phyloP scores from a whole-genome alignment of 2,797 vertebrate genomes.

The Dromococcyx pavoninus region DNA sequence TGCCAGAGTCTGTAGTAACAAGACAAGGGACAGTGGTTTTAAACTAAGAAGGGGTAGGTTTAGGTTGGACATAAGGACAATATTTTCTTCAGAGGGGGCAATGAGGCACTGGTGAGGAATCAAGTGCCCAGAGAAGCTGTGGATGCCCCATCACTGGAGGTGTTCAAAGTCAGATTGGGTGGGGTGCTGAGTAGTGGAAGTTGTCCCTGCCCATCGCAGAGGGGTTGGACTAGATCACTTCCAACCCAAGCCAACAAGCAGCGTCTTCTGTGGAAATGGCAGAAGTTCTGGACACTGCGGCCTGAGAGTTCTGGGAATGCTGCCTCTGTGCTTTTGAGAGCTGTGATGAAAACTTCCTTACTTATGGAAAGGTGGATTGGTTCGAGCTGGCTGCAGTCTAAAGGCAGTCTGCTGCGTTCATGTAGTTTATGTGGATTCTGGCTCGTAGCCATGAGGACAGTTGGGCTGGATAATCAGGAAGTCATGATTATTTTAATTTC shows the following conservation, averaged over 20 bases:
- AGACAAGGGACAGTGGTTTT: fast-evolving
- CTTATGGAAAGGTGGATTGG: neutral
- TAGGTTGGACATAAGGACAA: neutral
- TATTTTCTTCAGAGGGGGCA: fast-evolving
- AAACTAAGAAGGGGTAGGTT: neutral
- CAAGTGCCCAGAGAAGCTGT: neutral
- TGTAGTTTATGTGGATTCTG: neutral
- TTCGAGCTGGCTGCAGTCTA: neutral
- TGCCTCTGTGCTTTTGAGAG: neutral
- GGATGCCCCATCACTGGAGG: fast-evolving
- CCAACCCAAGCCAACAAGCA: neutral
- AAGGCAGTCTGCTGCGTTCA: neutral
- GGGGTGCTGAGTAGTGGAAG: neutral
- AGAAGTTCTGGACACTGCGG: neutral
- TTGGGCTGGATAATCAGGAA: neutral
- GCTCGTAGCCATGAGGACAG: neutral
- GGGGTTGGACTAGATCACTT: neutral
- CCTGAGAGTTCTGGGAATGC: neutral
- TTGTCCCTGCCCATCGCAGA: neutral
- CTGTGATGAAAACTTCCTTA: neutral
- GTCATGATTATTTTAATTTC: neutral
- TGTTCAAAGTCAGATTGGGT: neutral
- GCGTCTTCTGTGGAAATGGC: neutral
- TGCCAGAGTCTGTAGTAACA: neutral
- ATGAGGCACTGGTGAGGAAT: neutral